A percentile compares a stretch with the other conserved stretches of the same genome.
Evolutionary conservation across 2,113 vertebrate genomes (phyloP).

Genomic region (Willisornis vidua): DNA sequence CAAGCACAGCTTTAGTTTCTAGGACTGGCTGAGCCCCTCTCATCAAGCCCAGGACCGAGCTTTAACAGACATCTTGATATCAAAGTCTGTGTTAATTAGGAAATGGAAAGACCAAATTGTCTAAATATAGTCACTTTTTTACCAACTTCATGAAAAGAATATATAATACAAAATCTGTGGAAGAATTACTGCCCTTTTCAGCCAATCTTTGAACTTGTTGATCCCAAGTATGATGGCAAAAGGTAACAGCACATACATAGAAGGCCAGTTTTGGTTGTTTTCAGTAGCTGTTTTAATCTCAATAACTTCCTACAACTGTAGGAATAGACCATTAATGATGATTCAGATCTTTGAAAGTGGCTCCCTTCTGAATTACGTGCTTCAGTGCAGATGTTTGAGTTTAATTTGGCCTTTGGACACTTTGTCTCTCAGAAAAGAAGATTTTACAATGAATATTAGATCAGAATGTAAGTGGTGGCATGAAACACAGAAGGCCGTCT

Average conservation of each 20-base stretch:
- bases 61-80: background rate
- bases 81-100: background rate
- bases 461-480: background rate
- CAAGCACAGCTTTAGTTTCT: background rate
- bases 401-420: background rate
- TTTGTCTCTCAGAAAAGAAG: background rate
- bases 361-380: background rate
- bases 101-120: background rate
- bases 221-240: background rate
- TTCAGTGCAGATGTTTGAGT: background rate
- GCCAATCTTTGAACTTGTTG: background rate
- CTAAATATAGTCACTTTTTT: background rate
- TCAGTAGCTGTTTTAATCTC: background rate
- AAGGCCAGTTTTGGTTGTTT: background rate
- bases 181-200: background rate
- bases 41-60: background rate
- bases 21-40: background rate
- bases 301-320: background rate
- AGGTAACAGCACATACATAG: background rate
- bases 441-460: background rate
- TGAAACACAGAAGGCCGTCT: background rate
- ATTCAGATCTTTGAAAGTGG: background rate
- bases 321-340: background rate
- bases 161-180: background rate
- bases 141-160: background rate